Conservation (phyloP, 2,113 vertebrate genomes). For the Mesembrinibis cayennensis region DNA sequence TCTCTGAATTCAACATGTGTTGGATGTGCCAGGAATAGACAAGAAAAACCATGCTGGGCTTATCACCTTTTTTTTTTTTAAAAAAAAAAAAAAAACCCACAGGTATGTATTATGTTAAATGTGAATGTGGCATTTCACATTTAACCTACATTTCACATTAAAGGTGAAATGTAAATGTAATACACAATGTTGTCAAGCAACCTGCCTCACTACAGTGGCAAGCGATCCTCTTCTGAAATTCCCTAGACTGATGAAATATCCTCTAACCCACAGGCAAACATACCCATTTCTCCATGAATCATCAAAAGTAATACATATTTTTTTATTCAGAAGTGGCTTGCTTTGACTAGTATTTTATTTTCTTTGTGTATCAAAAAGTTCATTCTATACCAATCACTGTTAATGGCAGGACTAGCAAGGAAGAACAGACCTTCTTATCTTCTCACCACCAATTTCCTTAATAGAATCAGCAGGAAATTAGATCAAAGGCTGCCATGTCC, state of each 20-base stretch:
- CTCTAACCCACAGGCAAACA: not conserved
- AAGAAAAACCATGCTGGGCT: rapidly evolving
- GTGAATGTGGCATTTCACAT: not conserved
- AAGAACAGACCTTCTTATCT: not conserved
- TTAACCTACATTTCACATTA: not conserved
- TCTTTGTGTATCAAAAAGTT: not conserved
- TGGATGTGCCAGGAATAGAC: not conserved
- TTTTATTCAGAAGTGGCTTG: not conserved
- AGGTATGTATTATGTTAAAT: not conserved
- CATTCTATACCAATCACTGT: not conserved
- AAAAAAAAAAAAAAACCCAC: rapidly evolving
- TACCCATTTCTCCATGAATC: not conserved
- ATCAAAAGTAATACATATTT: not conserved
- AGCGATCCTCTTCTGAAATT: not conserved
- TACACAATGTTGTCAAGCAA: not conserved
- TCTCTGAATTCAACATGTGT: not conserved
- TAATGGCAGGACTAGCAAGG: not conserved
- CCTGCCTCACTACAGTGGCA: not conserved
- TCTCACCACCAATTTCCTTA: not conserved
- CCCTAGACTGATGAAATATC: not conserved
- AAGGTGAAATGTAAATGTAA: not conserved
- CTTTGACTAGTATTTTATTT: not conserved
- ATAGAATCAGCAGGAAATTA: not conserved
- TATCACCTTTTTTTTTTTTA: rapidly evolving
- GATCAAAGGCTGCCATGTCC: not conserved